Conservation (phyloP, 2,113 vertebrate species). For the Ciconia boyciana region DNA sequence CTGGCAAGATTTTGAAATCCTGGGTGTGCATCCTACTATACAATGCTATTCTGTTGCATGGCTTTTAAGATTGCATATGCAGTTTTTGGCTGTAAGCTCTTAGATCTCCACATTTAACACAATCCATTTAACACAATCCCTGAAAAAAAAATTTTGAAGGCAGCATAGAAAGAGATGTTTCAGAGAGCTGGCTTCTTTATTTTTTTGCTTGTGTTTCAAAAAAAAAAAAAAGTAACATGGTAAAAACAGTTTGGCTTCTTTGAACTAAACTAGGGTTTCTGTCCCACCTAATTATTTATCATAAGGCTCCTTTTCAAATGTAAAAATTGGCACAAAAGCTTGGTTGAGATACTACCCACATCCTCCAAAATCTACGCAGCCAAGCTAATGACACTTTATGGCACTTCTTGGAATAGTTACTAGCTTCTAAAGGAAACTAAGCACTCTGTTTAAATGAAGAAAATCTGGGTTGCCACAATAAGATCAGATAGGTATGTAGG, state of each 20-base stretch:
- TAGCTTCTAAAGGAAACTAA: conserved; percentile 24
- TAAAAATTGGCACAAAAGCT: background rate
- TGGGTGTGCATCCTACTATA: background rate
- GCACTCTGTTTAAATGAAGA: conserved; percentile 17
- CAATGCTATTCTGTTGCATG: background rate
- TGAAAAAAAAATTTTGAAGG: background rate
- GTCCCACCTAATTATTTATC: conserved; percentile 8
- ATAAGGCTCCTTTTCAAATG: conserved; percentile 25
- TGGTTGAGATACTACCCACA: background rate
- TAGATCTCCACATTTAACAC: background rate
- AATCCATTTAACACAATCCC: background rate
- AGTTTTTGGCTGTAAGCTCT: background rate
- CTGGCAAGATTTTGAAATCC: background rate
- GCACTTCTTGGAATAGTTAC: conserved; percentile 26
- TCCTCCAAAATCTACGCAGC: conserved; percentile 34
- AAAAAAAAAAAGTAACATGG: background rate
- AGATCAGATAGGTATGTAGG: background rate
- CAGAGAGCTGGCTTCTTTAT: background rate
- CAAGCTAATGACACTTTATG: conserved; percentile 10
- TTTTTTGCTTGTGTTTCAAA: background rate
- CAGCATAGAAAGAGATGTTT: background rate
- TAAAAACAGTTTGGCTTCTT: conserved; percentile 16
- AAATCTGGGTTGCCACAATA: conserved; percentile 31
- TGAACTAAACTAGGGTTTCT: background rate
- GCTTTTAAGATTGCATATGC: background rate